Conservation (phyloP, 2,797 vertebrate genomes). For the Phaenicophaeus curvirostris region DNA sequence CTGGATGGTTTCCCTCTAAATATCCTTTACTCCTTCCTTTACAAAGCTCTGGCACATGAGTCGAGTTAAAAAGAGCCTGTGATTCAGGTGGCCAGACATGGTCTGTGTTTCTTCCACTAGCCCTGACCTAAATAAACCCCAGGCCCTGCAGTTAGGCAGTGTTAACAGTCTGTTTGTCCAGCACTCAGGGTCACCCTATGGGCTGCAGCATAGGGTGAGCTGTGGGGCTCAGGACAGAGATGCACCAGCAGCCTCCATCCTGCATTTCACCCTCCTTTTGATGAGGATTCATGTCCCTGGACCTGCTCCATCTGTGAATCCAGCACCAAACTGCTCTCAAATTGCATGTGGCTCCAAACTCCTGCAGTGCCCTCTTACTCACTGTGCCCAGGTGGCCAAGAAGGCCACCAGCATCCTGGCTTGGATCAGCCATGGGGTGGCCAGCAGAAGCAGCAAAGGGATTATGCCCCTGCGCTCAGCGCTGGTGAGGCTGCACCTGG, state of each 20-base stretch:
- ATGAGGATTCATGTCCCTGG: background rate
- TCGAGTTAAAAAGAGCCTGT: background rate
- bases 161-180: rapidly evolving
- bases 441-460: no score
- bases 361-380: background rate
- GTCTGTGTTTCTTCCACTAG: background rate
- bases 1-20: background rate
- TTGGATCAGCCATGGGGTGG: no score
- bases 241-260: background rate
- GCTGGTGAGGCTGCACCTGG: no score
- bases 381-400: no score
- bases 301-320: rapidly evolving
- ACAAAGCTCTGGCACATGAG: background rate
- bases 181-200: no score
- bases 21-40: background rate
- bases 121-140: background rate
- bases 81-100: background rate
- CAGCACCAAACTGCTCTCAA: background rate
- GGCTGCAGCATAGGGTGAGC: background rate
- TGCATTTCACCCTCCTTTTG: background rate
- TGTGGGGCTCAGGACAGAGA: background rate
- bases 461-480: no score
- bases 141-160: no score
- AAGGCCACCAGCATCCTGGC: no score
- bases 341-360: background rate